phyloP scores from a whole-genome alignment of 35 echinoderm and acorn worm genomes.

The Ophioderma brevispina region DNA sequence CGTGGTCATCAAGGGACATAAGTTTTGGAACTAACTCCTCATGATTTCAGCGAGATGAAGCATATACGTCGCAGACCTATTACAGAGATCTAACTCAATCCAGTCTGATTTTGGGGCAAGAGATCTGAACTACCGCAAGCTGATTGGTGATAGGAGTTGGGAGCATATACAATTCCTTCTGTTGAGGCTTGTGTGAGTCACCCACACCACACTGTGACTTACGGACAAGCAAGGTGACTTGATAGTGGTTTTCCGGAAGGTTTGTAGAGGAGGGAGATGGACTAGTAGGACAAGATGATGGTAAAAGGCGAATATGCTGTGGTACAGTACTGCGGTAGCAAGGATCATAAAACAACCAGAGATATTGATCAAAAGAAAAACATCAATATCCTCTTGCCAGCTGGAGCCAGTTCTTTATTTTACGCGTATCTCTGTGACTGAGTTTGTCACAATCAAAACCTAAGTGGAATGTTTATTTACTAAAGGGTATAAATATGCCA shows the following conservation, averaged over 20 bases:
- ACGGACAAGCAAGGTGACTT: constrained; percentile 77
- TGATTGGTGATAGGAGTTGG: constrained; percentile 86
- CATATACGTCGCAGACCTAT: constrained; percentile 63
- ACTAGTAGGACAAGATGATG: constrained; percentile 67
- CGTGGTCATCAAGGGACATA: constrained; percentile 63
- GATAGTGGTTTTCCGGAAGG: constrained; percentile 75
- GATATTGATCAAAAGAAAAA: too few species aligned
- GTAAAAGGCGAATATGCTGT: constrained; percentile 83
- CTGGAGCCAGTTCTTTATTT: too few species aligned
- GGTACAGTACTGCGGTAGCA: constrained; percentile 74
- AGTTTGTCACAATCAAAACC: too few species aligned
- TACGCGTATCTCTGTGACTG: too few species aligned
- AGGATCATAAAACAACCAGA: too few species aligned
- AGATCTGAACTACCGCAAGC: constrained; percentile 97
- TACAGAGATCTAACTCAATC: constrained; percentile 76
- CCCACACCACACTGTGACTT: constrained; percentile 79
- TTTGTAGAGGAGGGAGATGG: constrained; percentile 38
- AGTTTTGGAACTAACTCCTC: constrained; percentile 91
- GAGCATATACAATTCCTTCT: constrained; percentile 82
- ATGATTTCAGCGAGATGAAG: constrained; percentile 78
- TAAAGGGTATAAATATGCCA: too few species aligned
- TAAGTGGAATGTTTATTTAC: too few species aligned
- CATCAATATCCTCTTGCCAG: too few species aligned
- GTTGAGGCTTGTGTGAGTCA: constrained; percentile 72
- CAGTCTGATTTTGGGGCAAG: constrained; percentile 74